These are phyloP conservation scores for Muntiacus reevesi DNA, from an alignment of 2,113 vertebrate species.

Conservation along the genomic window DNA sequence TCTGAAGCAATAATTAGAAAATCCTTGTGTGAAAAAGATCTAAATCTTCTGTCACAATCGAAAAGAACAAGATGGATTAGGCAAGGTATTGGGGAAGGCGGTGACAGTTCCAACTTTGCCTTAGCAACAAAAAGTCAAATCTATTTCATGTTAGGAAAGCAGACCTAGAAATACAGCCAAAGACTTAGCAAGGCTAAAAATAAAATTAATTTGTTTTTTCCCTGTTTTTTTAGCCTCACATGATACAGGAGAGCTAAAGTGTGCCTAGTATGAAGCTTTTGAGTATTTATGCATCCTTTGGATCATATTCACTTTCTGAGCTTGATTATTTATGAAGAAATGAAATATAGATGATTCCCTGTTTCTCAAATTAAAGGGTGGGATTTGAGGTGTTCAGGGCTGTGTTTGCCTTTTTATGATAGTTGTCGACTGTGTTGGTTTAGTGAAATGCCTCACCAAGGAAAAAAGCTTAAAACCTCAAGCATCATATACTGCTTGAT, in stretches of 20 bases:
- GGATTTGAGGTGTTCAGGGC: background rate
- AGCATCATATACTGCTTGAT: background rate
- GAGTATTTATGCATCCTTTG: background rate
- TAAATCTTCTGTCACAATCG: background rate
- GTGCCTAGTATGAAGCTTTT: background rate
- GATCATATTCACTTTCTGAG: conserved; percentile 9
- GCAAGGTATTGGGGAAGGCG: background rate
- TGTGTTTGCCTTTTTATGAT: background rate
- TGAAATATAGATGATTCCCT: conserved; percentile 30
- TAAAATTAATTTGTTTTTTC: conserved; percentile 37
- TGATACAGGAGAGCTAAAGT: background rate
- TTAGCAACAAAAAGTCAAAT: conserved; percentile 4
- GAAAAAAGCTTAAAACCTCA: background rate
- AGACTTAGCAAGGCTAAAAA: conserved; percentile 34
- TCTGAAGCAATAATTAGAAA: background rate
- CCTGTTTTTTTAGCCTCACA: background rate
- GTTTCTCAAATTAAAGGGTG: conserved; percentile 25
- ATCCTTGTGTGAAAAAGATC: background rate
- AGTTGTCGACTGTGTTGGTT: background rate
- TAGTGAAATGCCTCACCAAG: conserved; percentile 24
- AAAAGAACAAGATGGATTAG: background rate
- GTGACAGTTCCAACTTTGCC: background rate
- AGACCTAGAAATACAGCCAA: background rate
- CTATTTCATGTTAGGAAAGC: background rate
- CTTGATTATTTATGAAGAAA: conserved; percentile 55